These are phyloP conservation scores for Sphaerophoria taeniata DNA, from an alignment of 2,888 invertebrate species.

Conservation along the genomic window DNA sequence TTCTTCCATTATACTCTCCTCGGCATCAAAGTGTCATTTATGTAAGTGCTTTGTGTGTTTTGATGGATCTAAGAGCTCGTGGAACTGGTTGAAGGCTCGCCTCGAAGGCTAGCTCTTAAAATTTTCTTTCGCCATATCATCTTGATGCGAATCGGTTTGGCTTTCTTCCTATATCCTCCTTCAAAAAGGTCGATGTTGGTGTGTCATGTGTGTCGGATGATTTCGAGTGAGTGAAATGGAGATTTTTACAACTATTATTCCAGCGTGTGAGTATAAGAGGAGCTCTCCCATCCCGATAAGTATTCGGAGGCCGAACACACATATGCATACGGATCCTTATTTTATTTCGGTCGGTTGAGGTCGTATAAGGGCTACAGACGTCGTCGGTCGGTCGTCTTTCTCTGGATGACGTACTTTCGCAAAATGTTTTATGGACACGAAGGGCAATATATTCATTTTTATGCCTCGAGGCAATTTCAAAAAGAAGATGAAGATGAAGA, in stretches of 20 bases:
- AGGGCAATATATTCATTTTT: constrained; percentile 65
- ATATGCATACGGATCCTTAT: constrained; percentile 16
- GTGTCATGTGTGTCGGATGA: constrained; percentile 2
- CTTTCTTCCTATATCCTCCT: too few relatives aligned
- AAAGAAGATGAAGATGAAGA: constrained; percentile 46
- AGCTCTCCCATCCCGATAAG: not conserved
- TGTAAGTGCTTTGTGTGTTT: constrained; percentile 69
- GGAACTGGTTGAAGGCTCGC: constrained; percentile 15
- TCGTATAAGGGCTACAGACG: constrained; percentile 60
- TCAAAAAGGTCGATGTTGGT: not conserved
- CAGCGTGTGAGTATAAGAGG: not conserved
- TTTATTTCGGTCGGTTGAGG: constrained; percentile 55
- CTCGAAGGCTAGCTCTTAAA: not conserved
- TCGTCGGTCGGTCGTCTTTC: constrained; percentile 8
- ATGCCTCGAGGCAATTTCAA: constrained; percentile 60
- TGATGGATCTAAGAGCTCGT: constrained; percentile 64
- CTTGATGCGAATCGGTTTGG: too few relatives aligned
- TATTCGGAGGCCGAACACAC: not conserved
- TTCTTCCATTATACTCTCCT: constrained; percentile 49
- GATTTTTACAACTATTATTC: constrained; percentile 68
- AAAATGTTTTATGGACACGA: constrained; percentile 68
- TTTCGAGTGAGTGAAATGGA: constrained; percentile 40
- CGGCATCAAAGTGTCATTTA: constrained; percentile 72
- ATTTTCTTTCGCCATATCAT: constrained; percentile 7
- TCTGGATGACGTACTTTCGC: constrained; percentile 62